Evolutionary conservation across 2,888 invertebrate genomes (phyloP).

Genomic region (Xylota sylvarum): DNA sequence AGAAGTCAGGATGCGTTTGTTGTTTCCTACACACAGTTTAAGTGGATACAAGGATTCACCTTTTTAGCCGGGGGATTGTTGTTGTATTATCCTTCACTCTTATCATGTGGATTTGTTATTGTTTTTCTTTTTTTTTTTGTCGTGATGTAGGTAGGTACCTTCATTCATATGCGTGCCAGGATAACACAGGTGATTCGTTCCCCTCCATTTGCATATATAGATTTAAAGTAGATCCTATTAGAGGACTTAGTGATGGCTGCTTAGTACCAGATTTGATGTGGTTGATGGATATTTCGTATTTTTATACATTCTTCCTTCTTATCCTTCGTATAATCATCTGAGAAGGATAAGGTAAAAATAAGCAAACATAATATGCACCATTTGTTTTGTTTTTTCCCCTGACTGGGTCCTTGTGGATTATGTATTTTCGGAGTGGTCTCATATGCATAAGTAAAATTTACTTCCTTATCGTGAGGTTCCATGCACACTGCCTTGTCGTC

Average conservation of each 20-base stretch:
- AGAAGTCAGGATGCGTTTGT: conserved; percentile 67
- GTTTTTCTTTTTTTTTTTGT: conserved; percentile 5
- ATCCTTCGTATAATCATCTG: conserved; percentile 63
- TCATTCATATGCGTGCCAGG: conserved; percentile 42
- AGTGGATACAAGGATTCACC: conserved; percentile 56
- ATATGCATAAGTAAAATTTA: conserved; percentile 74
- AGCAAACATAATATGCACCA: conserved; percentile 52
- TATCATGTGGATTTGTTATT: conserved; percentile 64
- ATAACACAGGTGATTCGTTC: conserved; percentile 66
- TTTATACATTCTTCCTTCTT: conserved; percentile 40
- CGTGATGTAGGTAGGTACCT: neutral
- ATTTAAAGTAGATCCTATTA: conserved; percentile 70
- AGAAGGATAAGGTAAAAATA: conserved; percentile 15
- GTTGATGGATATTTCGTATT: conserved; percentile 67
- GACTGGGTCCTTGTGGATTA: conserved; percentile 26
- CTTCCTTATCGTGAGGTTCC: conserved; percentile 69
- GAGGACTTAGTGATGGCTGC: conserved; percentile 64
- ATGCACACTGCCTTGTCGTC: conserved; percentile 30
- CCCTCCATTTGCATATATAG: conserved; percentile 63
- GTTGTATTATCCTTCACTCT: conserved; percentile 48
- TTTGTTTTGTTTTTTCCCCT: conserved; percentile 59
- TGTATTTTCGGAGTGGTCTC: conserved; percentile 30
- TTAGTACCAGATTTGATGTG: conserved; percentile 69
- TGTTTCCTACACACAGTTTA: conserved; percentile 59
- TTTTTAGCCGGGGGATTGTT: conserved; percentile 39